Conservation (phyloP, 2,113 vertebrate species). For the Campylomormyrus numenius region DNA sequence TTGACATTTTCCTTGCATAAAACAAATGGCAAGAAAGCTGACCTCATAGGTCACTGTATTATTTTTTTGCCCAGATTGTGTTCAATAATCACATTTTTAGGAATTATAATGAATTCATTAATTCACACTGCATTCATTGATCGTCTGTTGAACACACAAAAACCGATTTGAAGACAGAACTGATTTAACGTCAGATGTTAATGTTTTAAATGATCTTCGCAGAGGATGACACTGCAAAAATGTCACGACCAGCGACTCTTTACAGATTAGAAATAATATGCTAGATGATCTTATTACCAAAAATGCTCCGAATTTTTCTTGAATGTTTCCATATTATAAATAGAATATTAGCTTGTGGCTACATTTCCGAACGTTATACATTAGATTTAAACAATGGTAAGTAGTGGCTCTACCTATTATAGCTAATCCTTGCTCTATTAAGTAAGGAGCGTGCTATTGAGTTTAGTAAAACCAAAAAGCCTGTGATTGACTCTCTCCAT, state of each 20-base stretch:
- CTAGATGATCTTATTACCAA: neutral
- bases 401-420: neutral
- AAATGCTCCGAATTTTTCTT: neutral
- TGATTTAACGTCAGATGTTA: neutral
- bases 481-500: neutral
- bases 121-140: neutral
- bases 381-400: neutral
- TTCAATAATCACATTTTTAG: conserved; percentile 2
- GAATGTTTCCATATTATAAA: neutral
- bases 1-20: neutral
- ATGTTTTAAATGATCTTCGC: neutral
- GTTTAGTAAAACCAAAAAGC: neutral
- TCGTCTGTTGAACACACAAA: neutral
- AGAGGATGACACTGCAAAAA: neutral
- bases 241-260: neutral
- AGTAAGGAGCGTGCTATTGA: neutral
- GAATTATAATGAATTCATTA: conserved; percentile 5
- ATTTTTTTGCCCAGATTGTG: neutral
- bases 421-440: neutral
- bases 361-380: neutral
- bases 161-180: neutral
- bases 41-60: neutral
- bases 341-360: neutral
- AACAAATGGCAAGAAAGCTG: neutral
- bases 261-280: neutral